Evolutionary conservation across 2,888 invertebrate species (phyloP).

Genomic region (Napeogenes sylphis): DNA sequence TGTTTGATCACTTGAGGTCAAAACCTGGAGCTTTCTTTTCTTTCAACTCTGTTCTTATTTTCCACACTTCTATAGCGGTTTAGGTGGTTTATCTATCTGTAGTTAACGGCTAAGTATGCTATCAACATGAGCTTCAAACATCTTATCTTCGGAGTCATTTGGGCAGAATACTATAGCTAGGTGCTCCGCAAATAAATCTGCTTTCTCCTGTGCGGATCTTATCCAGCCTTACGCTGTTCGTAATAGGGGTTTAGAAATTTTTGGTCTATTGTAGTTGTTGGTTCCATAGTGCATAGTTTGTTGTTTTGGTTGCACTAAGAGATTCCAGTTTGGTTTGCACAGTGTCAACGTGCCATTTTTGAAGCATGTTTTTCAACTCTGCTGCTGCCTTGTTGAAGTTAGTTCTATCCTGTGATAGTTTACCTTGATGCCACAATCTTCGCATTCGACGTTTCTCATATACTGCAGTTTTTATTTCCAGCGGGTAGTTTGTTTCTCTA

Average conservation of each 20-base stretch:
- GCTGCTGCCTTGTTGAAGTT: not conserved
- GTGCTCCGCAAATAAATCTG: conserved; percentile 10
- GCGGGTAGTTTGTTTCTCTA: too few species aligned
- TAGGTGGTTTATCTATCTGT: conserved; percentile 5
- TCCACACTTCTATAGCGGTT: conserved; percentile 8
- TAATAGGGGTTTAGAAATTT: not conserved
- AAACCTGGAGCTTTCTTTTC: conserved; percentile 31
- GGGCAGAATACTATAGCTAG: conserved; percentile 8
- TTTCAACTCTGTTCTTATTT: conserved; percentile 8
- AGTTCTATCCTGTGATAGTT: not conserved
- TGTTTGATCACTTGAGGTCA: conserved; percentile 27
- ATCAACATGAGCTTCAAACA: not conserved
- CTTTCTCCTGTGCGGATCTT: conserved; percentile 9
- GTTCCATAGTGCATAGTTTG: not conserved
- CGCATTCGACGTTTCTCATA: too few species aligned
- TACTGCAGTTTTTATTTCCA: too few species aligned
- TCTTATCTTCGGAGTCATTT: not conserved
- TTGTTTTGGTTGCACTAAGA: not conserved
- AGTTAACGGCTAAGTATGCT: not conserved
- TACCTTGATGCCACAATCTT: not conserved
- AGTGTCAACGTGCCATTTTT: not conserved
- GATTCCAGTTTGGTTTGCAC: not conserved
- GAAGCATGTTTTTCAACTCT: not conserved
- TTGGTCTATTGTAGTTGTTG: not conserved
- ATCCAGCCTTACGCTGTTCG: not conserved